Evolutionary conservation across 2,113 vertebrate genomes (phyloP).

Genomic region (Sapayoa aenigma): DNA sequence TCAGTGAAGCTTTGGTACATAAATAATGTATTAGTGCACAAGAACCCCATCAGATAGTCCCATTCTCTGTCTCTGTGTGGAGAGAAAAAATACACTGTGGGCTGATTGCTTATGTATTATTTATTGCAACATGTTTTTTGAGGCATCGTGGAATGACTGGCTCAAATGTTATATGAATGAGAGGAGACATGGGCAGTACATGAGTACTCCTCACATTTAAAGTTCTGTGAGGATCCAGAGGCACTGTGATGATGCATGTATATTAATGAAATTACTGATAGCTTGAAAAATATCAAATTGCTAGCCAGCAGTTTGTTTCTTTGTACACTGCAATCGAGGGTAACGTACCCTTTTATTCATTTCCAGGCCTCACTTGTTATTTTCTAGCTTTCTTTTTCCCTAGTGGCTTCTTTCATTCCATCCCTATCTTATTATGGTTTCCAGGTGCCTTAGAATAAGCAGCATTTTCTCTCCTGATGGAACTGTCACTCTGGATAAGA

Average conservation of each 20-base stretch:
- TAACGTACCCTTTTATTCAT: not conserved
- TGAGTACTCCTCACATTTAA: not conserved
- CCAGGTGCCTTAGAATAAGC: not conserved
- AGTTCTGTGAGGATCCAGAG: not conserved
- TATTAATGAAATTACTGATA: not conserved
- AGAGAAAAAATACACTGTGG: not conserved
- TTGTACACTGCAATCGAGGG: not conserved
- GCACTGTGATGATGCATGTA: not conserved
- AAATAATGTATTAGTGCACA: not conserved
- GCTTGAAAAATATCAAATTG: not conserved
- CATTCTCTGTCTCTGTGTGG: not conserved
- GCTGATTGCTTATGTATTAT: slow-evolving; percentile 18
- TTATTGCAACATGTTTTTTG: not conserved
- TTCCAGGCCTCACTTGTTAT: not conserved
- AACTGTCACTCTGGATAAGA: not conserved
- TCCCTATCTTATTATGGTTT: not conserved
- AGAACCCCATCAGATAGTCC: not conserved
- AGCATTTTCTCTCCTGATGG: not conserved
- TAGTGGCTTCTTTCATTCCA: not conserved
- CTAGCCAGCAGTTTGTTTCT: not conserved
- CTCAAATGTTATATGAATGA: not conserved
- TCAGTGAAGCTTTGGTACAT: not conserved
- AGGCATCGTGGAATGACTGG: not conserved
- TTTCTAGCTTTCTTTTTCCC: not conserved
- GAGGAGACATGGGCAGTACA: not conserved